Evolutionary conservation across 2,888 invertebrate genomes (phyloP), one percentile per base, ranked within the genome.

Genomic region (Beris chalybata): DNA sequence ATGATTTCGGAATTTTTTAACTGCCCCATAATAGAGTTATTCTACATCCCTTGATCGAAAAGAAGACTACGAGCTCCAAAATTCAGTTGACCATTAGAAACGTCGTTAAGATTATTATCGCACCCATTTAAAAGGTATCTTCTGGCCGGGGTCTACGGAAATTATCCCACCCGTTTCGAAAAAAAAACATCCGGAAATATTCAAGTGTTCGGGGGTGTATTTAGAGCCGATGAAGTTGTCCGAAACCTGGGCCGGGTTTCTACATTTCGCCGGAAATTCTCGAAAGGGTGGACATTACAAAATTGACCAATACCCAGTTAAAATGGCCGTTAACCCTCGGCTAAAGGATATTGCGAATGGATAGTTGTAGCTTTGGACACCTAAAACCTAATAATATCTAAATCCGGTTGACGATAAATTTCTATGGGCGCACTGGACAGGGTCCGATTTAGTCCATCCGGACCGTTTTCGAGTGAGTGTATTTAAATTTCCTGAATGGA

Each of bases 401-500:
- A 69, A 69, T 69, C 69, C 69, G 69, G 67, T 65, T 58, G 45
- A 56, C 66, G 55, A 67, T 69, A 69, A 66, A 69, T 69, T 66
- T 66, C 66, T 64, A 58, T 61, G 61, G 50, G 22, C n/a, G 13
- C 38, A 22, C n/a, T 48, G 32, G 13, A 44, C 11, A 45, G 44
- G 43, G 22, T 64, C 31, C 61, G 52, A 50, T 56, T 38, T 38
- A 13, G 55, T 5, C 38, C 38, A 9, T 56, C 43, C 32, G 56
- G 61, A 50, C 50, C 61, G 61, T 61, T 61, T 69, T 69, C 59
- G 64, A 69, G 59, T 55, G 64, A 69, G 59, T 64, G 69, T 67
- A 69, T 69, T 67, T 67, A 67, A 69, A 69, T 69, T 69, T 69
- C 69, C 69, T 66, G 69, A 69, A 69, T 67, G 58, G 68, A 68